These are phyloP conservation scores for Clytia hemisphaerica DNA, from an alignment of 30 jellyfish, hydroid and myxozoan genomes.

Conservation along the genomic window DNA sequence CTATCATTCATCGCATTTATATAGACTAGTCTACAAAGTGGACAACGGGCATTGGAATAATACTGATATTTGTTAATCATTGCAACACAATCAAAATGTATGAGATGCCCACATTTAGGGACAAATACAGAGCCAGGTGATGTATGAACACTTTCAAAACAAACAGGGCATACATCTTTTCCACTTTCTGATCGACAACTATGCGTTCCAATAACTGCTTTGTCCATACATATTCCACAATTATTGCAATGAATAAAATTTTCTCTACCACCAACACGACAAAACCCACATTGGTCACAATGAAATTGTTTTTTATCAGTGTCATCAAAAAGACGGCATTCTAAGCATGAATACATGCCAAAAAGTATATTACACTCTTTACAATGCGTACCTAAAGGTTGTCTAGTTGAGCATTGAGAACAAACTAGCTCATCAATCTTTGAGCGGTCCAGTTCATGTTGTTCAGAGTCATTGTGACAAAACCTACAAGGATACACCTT, in stretches of 20 bases:
- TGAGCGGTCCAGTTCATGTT: slow-evolving; percentile 64
- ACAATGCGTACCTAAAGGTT: slow-evolving; percentile 56
- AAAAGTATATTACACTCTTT: slow-evolving; percentile 57
- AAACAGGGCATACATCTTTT: slow-evolving; percentile 73
- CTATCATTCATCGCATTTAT: neutral
- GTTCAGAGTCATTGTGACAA: slow-evolving; percentile 51
- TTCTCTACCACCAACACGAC: slow-evolving; percentile 85
- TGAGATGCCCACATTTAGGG: slow-evolving; percentile 82
- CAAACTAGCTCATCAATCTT: slow-evolving; percentile 41
- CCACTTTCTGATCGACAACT: slow-evolving; percentile 72
- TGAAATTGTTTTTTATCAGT: slow-evolving; percentile 72
- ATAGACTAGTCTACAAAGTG: slow-evolving; percentile 42
- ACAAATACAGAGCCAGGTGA: slow-evolving; percentile 45
- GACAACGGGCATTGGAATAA: slow-evolving; percentile 59
- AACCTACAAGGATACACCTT: slow-evolving; percentile 55
- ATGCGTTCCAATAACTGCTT: slow-evolving; percentile 34
- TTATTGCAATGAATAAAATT: slow-evolving; percentile 58
- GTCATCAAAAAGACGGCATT: slow-evolving; percentile 80
- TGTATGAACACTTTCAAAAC: slow-evolving; percentile 60
- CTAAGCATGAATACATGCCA: slow-evolving; percentile 71
- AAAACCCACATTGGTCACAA: slow-evolving; percentile 79
- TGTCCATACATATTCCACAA: slow-evolving; percentile 68
- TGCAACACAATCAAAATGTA: slow-evolving; percentile 46
- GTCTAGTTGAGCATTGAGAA: slow-evolving; percentile 48
- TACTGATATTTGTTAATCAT: slow-evolving; percentile 49